These are phyloP conservation scores for Plestiodon gilberti DNA, from an alignment of 2,113 vertebrate species.

Conservation along the genomic window DNA sequence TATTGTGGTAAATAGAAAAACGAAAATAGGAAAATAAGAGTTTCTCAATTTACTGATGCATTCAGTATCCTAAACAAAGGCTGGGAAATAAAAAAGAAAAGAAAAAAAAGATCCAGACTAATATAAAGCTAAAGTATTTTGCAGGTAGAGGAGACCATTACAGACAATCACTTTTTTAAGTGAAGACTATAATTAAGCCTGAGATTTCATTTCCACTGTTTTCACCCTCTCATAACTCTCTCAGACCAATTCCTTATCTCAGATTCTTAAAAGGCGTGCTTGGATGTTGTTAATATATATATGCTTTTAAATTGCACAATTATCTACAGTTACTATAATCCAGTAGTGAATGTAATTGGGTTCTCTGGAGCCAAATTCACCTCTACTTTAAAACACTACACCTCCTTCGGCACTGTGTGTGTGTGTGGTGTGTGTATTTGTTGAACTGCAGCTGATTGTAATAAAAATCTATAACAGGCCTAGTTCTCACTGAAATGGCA, in stretches of 20 bases:
- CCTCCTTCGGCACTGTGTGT: background rate
- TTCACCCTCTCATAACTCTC: slow-evolving; percentile 21
- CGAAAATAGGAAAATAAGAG: slow-evolving; percentile 3
- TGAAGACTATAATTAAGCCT: slow-evolving; percentile 17
- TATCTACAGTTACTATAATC: slow-evolving; percentile 21
- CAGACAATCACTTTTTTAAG: background rate
- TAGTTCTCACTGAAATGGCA: background rate
- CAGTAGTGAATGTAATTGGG: background rate
- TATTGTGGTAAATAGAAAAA: background rate
- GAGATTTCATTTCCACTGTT: slow-evolving; percentile 7
- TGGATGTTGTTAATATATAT: slow-evolving; percentile 20
- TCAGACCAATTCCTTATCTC: slow-evolving; percentile 23
- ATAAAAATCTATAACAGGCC: background rate
- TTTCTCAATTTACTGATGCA: slow-evolving; percentile 7
- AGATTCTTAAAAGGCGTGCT: background rate
- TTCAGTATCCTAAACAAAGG: slow-evolving; percentile 1
- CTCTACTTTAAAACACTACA: background rate
- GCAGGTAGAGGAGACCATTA: too few relatives aligned
- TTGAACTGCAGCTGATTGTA: background rate
- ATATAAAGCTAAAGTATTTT: too few relatives aligned
- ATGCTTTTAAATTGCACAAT: slow-evolving; percentile 29
- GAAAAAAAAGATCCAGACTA: too few relatives aligned
- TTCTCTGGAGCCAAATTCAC: slow-evolving; percentile 21
- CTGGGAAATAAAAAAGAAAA: background rate
- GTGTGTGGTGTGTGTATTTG: background rate